phyloP scores from a whole-genome alignment of 2,888 invertebrate genomes.

The Craniophora ligustri region DNA sequence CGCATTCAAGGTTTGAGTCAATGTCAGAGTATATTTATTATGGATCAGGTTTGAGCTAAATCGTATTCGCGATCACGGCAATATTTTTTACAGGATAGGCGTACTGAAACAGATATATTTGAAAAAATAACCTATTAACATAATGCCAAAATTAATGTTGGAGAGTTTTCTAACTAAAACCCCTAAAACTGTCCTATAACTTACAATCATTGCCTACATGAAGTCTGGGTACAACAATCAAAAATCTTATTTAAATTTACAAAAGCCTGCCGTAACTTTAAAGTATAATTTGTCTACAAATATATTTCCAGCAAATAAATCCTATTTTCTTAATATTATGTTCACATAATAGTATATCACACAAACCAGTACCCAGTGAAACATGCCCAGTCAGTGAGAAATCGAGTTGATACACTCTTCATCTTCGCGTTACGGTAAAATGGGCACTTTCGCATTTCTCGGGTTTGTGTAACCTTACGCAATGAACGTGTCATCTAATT shows the following conservation, averaged over 20 bases:
- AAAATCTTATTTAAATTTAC: too few relatives aligned
- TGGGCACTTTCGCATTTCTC: constrained; percentile 78
- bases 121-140: too few relatives aligned
- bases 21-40: constrained; percentile 11
- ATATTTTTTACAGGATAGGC: not conserved
- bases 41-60: not conserved
- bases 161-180: too few relatives aligned
- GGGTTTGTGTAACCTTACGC: constrained; percentile 53
- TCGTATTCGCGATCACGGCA: constrained; percentile 8
- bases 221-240: too few relatives aligned
- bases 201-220: too few relatives aligned
- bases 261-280: too few relatives aligned
- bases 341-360: too few relatives aligned
- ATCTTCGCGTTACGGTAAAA: constrained; percentile 62
- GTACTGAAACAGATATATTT: not conserved
- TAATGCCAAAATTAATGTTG: too few relatives aligned
- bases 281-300: too few relatives aligned
- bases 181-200: too few relatives aligned
- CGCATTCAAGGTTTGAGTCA: constrained; percentile 26
- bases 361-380: not conserved
- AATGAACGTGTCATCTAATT: constrained; percentile 70
- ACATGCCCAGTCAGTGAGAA: constrained; percentile 76
- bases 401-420: constrained; percentile 55
- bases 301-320: too few relatives aligned
- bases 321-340: too few relatives aligned